Evolutionary conservation across 2,113 vertebrate genomes (phyloP).

Genomic region (Numenius arquata): DNA sequence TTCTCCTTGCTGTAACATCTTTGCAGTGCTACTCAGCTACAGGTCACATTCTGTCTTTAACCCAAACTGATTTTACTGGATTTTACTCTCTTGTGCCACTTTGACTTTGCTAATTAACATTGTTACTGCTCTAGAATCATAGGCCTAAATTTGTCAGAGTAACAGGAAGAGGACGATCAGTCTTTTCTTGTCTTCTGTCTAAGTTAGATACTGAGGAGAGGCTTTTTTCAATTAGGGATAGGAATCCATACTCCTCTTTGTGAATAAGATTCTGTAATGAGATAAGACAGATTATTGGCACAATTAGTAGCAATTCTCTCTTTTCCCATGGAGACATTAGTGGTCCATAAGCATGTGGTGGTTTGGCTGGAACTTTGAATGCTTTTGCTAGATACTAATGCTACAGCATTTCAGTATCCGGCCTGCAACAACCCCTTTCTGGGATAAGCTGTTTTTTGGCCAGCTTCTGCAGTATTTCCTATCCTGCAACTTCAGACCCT

Average conservation of each 20-base stretch:
- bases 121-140: neutral
- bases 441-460: neutral
- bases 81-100: neutral
- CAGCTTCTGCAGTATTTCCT: neutral
- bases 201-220: neutral
- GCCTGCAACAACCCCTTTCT: neutral
- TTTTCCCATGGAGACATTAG: neutral
- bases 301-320: neutral
- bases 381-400: neutral
- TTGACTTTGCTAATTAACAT: neutral
- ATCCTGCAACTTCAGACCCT: neutral
- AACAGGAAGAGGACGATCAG: neutral
- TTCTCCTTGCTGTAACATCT: neutral
- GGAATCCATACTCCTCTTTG: neutral
- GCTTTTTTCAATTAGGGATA: neutral
- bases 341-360: neutral
- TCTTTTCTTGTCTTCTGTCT: neutral
- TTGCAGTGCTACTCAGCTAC: neutral
- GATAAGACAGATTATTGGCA: neutral
- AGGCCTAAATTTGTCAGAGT: neutral
- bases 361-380: neutral
- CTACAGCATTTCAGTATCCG: neutral
- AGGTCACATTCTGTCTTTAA: accelerated
- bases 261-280: neutral
- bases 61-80: neutral